Evolutionary conservation across 2,888 invertebrate species (phyloP), one percentile per base, ranked within the genome.

Genomic region (Leptinotarsa juncta): DNA sequence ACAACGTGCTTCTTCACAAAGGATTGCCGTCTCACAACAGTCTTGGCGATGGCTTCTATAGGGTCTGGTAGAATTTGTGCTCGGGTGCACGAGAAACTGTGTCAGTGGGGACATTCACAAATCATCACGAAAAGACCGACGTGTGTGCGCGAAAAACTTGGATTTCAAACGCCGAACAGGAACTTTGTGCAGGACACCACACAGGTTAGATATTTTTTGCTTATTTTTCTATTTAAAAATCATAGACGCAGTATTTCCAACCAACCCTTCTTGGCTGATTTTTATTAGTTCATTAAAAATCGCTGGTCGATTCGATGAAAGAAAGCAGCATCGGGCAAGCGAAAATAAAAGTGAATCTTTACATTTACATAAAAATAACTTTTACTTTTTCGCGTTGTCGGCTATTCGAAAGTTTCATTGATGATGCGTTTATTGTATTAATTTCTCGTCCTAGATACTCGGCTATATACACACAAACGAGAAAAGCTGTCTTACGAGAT

Each of bases 31-130:
- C 89, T 91, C 91, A 92, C 91, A 92, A 91, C 91, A 91, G 92
- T 93, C 91, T 91, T 91, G 90, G 91, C 92, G 91, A 94, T 94
- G 94, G 94, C 94, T 92, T 93, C 93, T 92, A 91, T 93, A 91
- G 93, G 93, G 90, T 92, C 94, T 90, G 92, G 93, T 91, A 92
- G 94, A 91, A 91, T 94, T 89, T 94, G 94, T 93, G 93, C 92
- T 91, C 93, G 94, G 90, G 93, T 93, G 88, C 91, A 91, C 88
- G 93, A 94, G 90, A 94, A 94, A 92, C 89, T 94, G 93, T 94
- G 94, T 92, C 93, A 93, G 91, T 93, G 93, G 88, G 92, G 93
- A 90, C 91, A 91, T 89, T 91, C 90, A 89, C 90, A 88, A 84
- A 68, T 78, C 42, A 73, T 77, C 60, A 73, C 67, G 57, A 79